A percentile compares a stretch with the other conserved stretches of the same genome.
Conservation (phyloP, 2,888 invertebrate species). For the Mythimna lalbum region DNA sequence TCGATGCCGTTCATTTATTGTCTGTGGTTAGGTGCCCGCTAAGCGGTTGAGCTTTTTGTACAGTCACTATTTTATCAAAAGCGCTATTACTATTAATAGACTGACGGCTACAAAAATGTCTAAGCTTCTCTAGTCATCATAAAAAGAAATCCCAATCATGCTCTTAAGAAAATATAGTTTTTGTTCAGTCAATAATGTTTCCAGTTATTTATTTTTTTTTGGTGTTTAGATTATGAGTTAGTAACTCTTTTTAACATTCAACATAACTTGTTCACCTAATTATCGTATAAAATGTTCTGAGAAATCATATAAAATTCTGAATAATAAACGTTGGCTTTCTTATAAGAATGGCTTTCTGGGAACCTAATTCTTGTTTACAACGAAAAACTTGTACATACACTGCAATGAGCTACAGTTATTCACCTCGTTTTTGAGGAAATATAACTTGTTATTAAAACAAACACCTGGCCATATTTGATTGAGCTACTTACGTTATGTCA, state of each 20-base stretch:
- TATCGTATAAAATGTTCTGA: slow-evolving; percentile 12
- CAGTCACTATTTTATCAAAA: slow-evolving; percentile 4
- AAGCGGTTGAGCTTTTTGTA: neutral
- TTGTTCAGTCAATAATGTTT: neutral
- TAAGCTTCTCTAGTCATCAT: neutral
- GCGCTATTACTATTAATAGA: neutral
- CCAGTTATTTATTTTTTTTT: neutral
- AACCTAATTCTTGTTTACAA: slow-evolving; percentile 40
- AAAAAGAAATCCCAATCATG: neutral
- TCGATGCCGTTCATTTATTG: slow-evolving; percentile 59
- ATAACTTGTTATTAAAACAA: neutral
- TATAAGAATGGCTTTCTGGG: slow-evolving; percentile 25
- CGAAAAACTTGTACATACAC: slow-evolving; percentile 18
- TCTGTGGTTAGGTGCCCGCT: slow-evolving; percentile 52
- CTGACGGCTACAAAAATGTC: neutral
- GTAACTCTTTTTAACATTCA: neutral
- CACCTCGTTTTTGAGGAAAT: slow-evolving; percentile 39
- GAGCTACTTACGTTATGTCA: neutral
- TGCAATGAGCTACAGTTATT: slow-evolving; percentile 49
- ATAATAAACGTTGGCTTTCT: slow-evolving; percentile 23
- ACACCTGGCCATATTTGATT: neutral
- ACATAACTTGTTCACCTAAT: slow-evolving; percentile 13
- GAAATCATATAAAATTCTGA: slow-evolving; percentile 28
- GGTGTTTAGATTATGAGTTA: neutral
- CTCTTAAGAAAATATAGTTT: neutral